phyloP scores from a whole-genome alignment of 2,888 invertebrate species.

The Trachelus troglodyta region DNA sequence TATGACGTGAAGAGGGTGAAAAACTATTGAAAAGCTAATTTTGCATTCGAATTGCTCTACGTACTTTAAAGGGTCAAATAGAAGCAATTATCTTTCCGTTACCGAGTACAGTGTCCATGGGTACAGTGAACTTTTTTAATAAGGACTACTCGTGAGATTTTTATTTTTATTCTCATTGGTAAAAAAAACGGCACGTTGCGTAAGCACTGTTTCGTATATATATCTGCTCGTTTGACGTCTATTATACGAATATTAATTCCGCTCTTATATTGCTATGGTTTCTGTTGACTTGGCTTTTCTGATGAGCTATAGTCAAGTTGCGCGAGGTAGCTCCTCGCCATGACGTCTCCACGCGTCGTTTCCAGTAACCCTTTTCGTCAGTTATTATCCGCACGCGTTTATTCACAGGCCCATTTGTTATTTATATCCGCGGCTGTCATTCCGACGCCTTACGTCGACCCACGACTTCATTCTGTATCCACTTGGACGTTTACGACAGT shows the following conservation, averaged over 20 bases:
- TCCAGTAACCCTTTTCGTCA: constrained; percentile 46
- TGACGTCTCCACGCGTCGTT: not conserved
- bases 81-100: not conserved
- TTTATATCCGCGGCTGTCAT: constrained; percentile 39
- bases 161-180: not conserved
- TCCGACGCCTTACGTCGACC: constrained; percentile 16
- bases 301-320: not conserved
- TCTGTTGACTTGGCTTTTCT: not conserved
- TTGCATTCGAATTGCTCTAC: not conserved
- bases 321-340: not conserved
- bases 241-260: not conserved
- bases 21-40: not conserved
- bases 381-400: constrained; percentile 51
- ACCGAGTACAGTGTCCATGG: not conserved
- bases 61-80: not conserved
- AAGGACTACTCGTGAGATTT: not conserved
- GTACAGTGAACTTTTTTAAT: not conserved
- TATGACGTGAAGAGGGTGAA: not conserved
- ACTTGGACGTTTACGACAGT: not conserved
- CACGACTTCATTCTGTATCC: not conserved
- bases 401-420: constrained; percentile 51
- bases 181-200: not conserved
- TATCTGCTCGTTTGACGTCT: not conserved
- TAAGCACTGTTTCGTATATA: not conserved
- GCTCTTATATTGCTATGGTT: not conserved